These are phyloP conservation scores for Sphenopsis melanotis DNA, from an alignment of 2,797 vertebrate species.

Conservation along the genomic window DNA sequence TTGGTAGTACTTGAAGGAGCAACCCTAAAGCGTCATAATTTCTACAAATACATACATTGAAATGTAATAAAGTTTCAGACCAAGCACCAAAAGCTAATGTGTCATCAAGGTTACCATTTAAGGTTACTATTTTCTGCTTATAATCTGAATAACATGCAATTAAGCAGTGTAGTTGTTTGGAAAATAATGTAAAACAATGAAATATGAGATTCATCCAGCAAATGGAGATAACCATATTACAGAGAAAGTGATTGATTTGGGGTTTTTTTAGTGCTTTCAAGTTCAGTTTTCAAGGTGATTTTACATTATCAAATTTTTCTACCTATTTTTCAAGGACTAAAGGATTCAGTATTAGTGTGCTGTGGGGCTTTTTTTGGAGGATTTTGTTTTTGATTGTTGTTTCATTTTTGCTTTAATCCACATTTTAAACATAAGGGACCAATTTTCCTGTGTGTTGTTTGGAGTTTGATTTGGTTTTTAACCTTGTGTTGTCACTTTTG, in stretches of 20 bases:
- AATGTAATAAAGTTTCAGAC: neutral
- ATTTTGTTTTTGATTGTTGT: neutral
- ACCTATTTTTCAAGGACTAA: neutral
- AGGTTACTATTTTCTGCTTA: neutral
- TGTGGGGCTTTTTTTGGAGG: accelerated
- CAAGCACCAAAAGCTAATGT: neutral
- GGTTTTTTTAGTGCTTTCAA: neutral
- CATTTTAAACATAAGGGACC: neutral
- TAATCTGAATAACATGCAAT: neutral
- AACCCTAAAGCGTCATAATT: neutral
- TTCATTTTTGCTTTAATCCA: neutral
- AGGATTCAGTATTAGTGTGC: neutral
- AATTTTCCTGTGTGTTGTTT: neutral
- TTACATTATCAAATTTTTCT: neutral
- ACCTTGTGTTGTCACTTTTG: neutral
- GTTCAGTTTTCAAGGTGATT: neutral
- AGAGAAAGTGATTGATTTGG: neutral
- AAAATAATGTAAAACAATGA: neutral
- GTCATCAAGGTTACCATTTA: neutral
- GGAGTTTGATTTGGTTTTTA: neutral
- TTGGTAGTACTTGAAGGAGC: neutral
- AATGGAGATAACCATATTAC: neutral
- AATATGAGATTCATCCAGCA: neutral
- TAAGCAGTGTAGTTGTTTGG: neutral
- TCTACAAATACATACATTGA: neutral